Base-by-base conservation (phyloP, 2,888 invertebrate species). In the Halictus quadricinctus region DNA sequence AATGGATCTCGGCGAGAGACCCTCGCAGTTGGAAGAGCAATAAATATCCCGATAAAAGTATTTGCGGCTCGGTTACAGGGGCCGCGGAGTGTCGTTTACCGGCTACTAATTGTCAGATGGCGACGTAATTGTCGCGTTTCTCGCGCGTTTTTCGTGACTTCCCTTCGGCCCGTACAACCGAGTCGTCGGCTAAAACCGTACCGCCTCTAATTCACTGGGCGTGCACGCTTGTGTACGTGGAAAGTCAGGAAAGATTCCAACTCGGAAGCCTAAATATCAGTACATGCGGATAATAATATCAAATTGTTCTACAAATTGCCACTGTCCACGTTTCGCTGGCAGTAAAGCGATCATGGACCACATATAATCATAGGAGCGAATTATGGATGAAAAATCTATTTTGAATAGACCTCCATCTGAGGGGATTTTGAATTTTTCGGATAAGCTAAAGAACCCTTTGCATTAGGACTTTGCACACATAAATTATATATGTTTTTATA, bases 31-130 rank as follows among this genome's bases (percentile, higher is more conserved):
- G 77, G 74, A 76, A 70, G 43, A 66, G 91, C 89, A 90, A 93
- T 93, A 93, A 93, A 93, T 93, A 92, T 92, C 87, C 79, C 83
- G 84, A 90, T 91, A 91, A 91, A 91, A 91, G 90, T 92, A 92
- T 92, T 92, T 88, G 90, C 87, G 88, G 90, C 86, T 72, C 79
- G 84, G 83, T 84, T 79, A 83, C 89, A 84, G 72, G 84, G 82
- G 73, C 85, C 81, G 83, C 86, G 86, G 82, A 86, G 88, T 86
- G 91, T 86, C 93, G 91, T 94, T 94, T 92, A 93, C 92, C 90
- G 91, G 89, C 92, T 93, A 93, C 93, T 94, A 93, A 94, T 94
- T 94, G 94, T 94, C 93, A 93, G 92, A 94, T 93, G 92, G 91
- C 92, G 93, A 92, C 92, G 92, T 93, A 93, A 93, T 94, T 93